Conservation (phyloP, 2,797 vertebrate genomes). For the Cossypha dichroa region DNA sequence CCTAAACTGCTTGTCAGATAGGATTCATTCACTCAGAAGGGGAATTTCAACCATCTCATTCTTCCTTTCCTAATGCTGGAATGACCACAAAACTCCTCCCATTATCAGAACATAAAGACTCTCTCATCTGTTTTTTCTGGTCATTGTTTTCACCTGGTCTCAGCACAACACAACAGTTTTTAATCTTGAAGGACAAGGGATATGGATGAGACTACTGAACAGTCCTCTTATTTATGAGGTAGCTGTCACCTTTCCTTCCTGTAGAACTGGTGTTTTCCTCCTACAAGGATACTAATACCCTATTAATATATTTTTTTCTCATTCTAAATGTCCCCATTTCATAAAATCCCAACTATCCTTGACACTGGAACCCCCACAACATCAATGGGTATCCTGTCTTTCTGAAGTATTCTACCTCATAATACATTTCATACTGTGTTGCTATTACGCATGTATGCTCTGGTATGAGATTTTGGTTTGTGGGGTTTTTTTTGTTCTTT, state of each 20-base stretch:
- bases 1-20: background rate
- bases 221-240: background rate
- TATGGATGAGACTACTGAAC: background rate
- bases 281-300: fast-evolving
- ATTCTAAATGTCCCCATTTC: background rate
- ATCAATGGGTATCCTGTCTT: fast-evolving
- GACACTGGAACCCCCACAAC: fast-evolving
- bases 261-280: background rate
- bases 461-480: background rate
- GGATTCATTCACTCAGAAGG: background rate
- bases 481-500: fast-evolving
- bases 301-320: background rate
- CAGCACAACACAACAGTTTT: background rate
- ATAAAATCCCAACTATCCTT: background rate
- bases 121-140: background rate
- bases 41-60: background rate
- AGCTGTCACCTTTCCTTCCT: background rate
- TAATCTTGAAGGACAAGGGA: background rate
- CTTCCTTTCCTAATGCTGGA: background rate
- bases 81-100: background rate
- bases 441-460: fast-evolving
- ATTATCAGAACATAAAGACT: background rate
- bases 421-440: background rate
- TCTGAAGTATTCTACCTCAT: background rate
- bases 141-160: background rate